These are phyloP conservation scores for Dromococcyx pavoninus DNA, from an alignment of 2,797 vertebrate species.

Conservation along the genomic window DNA sequence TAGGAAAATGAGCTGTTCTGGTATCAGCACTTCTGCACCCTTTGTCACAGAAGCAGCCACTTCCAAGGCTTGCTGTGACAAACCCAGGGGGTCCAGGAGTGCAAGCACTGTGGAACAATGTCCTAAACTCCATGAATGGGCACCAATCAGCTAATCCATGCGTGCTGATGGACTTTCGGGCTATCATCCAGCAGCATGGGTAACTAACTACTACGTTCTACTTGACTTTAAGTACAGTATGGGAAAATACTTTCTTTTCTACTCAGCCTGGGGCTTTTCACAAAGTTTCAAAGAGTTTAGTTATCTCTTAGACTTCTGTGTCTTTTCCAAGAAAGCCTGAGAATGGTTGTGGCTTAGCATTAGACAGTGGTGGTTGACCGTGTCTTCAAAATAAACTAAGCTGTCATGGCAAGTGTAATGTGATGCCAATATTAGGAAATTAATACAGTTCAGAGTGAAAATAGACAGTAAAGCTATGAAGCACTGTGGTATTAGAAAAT, in stretches of 20 bases:
- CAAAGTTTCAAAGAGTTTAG: not conserved
- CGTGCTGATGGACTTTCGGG: not conserved
- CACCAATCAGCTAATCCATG: not conserved
- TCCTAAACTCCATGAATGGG: not conserved
- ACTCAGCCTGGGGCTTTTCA: not conserved
- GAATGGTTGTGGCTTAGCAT: not conserved
- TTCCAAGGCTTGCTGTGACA: not conserved
- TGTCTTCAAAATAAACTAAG: not conserved
- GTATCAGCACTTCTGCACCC: not conserved
- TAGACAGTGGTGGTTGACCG: not conserved
- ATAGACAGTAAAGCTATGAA: not conserved
- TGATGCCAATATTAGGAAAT: not conserved
- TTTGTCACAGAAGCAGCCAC: not conserved
- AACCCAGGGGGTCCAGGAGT: not conserved
- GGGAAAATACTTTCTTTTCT: not conserved
- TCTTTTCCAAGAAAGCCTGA: not conserved
- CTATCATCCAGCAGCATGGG: not conserved
- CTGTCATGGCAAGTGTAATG: not conserved
- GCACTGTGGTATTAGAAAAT: not conserved
- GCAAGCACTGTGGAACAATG: not conserved
- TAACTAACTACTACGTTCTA: fast-evolving
- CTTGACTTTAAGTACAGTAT: not conserved
- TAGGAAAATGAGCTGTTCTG: not conserved
- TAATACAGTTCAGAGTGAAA: not conserved
- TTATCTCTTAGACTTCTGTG: not conserved